Evolutionary conservation across 2,888 invertebrate species (phyloP), one percentile per base, ranked within the genome.

Genomic region (Bombylius major): DNA sequence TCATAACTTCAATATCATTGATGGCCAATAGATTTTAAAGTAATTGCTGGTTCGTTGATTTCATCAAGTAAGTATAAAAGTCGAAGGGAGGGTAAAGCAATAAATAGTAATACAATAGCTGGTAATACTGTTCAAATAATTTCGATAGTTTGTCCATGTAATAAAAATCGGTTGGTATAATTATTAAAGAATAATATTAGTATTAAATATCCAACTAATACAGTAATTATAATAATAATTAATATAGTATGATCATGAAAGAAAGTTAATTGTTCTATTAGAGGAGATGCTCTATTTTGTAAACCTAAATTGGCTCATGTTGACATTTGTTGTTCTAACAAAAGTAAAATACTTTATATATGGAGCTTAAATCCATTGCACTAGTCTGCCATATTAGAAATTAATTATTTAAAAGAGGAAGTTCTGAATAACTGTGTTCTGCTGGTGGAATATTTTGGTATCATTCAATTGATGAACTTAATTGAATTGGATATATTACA

Each of bases 1-100:
- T 83, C 82, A 75, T 83, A 83, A 1, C 77, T 78, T 80, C 81
- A 82, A 59, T 81, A 82, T 78, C 82, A 83, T 78, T 82, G 82
- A 67, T 82, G 81, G 0, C 82, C 82, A 71, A 82, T 80, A 36
- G 77, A 71, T 75, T 83, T 83, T 70, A 83, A 65, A 0, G 81
- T 78, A 65, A 82, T 71, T 61, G 75, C 65, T 1, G 80, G 79
- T 49, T 76, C 76, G 71, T 79, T 79, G 66, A 79, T 67, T 80
- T 83, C 82, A 70, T 82, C 82, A 65, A 80, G 65, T 70, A 82
- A 63, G 64, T 83, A 83, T 65, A 83, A 65, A 65, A 83, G 64
- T 39, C 78, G 80, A 64, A 82, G 62, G 0, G 82, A 83, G 0
- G 83, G 82, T 42, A 82, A 61, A 0, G 79, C 80, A 76, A 82